phyloP scores from a whole-genome alignment of 2,113 vertebrate genomes.

The Myxocyprinus asiaticus region DNA sequence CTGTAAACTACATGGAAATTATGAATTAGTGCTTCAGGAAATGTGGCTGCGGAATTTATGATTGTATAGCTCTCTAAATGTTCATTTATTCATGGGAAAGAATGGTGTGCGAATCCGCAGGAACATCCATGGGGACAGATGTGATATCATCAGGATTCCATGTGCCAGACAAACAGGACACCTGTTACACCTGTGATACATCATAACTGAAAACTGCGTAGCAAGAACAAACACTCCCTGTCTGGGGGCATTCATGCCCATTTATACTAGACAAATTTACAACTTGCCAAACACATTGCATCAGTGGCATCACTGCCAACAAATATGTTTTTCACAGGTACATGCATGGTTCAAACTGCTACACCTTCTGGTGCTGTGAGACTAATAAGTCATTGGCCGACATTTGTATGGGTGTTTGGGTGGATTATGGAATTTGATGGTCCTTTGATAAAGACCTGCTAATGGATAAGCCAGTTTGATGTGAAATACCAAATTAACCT shows the following conservation, averaged over 20 bases:
- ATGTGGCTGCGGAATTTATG: neutral
- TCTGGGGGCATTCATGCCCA: constrained; percentile 51
- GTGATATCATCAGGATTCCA: constrained; percentile 13
- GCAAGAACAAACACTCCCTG: constrained; percentile 47
- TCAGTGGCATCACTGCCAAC: neutral
- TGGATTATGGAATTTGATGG: constrained; percentile 6
- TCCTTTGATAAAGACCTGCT: neutral
- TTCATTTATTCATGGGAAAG: neutral
- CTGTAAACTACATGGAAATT: neutral
- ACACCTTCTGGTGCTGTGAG: neutral
- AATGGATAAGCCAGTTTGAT: constrained; percentile 6
- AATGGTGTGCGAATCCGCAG: constrained; percentile 1
- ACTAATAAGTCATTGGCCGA: neutral
- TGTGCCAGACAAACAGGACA: constrained; percentile 21
- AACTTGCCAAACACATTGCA: constrained; percentile 12
- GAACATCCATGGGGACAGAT: neutral
- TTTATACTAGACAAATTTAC: constrained; percentile 57
- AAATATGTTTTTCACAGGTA: neutral
- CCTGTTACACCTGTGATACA: constrained; percentile 33
- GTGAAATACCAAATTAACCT: constrained; percentile 9
- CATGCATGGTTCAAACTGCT: neutral
- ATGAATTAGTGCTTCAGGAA: neutral
- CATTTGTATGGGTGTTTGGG: neutral
- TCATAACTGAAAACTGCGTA: constrained; percentile 21
- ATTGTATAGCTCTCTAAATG: neutral